Evolutionary conservation across 2,797 vertebrate species (phyloP), one percentile per base, ranked within the genome.

Genomic region (Lepilemur septentrionalis): DNA sequence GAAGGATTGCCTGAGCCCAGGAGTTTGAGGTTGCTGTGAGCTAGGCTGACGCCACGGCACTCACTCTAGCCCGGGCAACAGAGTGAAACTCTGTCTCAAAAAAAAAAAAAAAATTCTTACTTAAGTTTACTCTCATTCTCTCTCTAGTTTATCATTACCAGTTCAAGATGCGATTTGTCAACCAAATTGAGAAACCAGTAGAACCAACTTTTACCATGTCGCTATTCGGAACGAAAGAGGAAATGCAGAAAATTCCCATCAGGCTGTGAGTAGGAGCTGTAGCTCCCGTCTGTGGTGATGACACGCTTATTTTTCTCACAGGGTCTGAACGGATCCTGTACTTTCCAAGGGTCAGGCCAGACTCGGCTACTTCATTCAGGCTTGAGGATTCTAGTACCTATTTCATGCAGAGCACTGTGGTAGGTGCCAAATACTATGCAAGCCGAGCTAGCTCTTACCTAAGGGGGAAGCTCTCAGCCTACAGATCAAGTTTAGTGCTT

Each of bases 71-170:
- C 38, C 38, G 4, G 38, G 38, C 38, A 38, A 38, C 38, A 38
- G 38, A 38, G 38, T 38, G 38, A 38, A 4, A 38, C 38, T 38
- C 38, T 38, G 38, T 38, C 38, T 38, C 2, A 38, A 38, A 38
- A 38, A 38, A 38, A 38, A 38, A 38, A 38, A 38, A 46, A 72
- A 55, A 65, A 43, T 7, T 30, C 1, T 50, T 82, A 28, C 63
- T 95, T 88, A 70, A 28, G 43, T 78, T 61, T 12, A 78, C 50
- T 82, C 20, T 52, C 25, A 11, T 7, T 43, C 15, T 7, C 38
- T 22, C 30, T 30, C 82, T 97, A 99, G 99, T 99, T 89, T 99
- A 99, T 96, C 99, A 99, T 96, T 99, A 99, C 96, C 99, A 99
- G 98, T 99, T 99, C 98, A 99, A 99, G 98, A 99, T 99, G 93